A percentile compares a stretch with the other conserved stretches of the same genome.
These are phyloP conservation scores for Coptodon bakossiorum DNA, from an alignment of 2,113 vertebrate species.

Conservation along the genomic window DNA sequence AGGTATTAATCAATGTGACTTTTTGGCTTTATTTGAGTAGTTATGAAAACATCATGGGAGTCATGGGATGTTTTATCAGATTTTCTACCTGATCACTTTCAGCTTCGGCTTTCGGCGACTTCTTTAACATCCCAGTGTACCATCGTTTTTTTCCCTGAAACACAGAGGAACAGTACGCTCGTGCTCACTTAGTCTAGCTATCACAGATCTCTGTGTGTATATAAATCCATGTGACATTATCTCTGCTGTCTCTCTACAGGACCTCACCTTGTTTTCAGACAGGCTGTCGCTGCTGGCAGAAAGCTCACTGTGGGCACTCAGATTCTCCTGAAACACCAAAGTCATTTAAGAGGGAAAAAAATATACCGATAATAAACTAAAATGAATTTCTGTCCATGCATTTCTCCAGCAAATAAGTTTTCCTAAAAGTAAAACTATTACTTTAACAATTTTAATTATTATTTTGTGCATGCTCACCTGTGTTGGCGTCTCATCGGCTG, in stretches of 20 bases:
- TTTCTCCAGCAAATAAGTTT: neutral
- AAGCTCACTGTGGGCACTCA: neutral
- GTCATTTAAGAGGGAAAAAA: neutral
- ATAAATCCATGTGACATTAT: neutral
- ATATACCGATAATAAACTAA: neutral
- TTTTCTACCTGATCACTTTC: neutral
- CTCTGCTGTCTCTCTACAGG: no score
- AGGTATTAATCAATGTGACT: neutral
- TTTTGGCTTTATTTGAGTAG: neutral
- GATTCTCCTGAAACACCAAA: constrained; percentile 18
- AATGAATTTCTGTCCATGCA: neutral
- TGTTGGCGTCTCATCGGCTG: rapidly evolving
- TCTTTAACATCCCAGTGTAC: constrained; percentile 44
- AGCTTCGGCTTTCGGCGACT: constrained; percentile 1
- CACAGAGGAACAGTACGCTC: neutral
- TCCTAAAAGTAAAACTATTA: neutral
- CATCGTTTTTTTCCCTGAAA: constrained; percentile 34
- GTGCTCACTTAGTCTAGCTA: neutral
- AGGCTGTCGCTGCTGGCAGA: constrained; percentile 51
- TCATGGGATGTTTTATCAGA: neutral
- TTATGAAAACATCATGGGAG: neutral
- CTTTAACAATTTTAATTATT: neutral
- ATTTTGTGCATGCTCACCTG: neutral
- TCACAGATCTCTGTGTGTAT: neutral
- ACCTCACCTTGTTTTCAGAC: constrained; percentile 42